Conservation (phyloP, 1,140 invertebrate species). For the Drosophila cardini region DNA sequence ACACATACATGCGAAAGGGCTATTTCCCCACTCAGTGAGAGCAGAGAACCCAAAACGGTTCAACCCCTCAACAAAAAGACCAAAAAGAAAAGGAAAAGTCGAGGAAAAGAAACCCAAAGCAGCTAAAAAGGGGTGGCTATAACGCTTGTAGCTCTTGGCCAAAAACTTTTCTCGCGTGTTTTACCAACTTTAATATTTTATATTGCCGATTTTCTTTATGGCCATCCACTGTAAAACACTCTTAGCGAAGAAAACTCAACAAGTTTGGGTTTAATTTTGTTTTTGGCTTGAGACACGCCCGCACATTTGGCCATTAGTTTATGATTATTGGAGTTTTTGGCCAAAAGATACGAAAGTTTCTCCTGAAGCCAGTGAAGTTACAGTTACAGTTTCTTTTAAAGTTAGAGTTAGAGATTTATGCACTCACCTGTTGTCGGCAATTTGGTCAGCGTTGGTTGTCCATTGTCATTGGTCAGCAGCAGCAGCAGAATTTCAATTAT, state of each 20-base stretch:
- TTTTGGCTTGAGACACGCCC: slow-evolving; percentile 65
- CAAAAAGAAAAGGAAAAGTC: background rate
- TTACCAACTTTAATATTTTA: slow-evolving; percentile 81
- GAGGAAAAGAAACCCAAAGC: background rate
- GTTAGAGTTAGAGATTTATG: too few species aligned
- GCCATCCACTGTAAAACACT: slow-evolving; percentile 17
- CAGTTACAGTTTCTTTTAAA: slow-evolving; percentile 12
- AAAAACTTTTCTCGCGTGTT: slow-evolving; percentile 77
- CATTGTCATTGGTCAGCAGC: slow-evolving; percentile 72
- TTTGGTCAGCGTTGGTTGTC: slow-evolving; percentile 71
- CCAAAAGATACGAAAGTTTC: slow-evolving; percentile 20
- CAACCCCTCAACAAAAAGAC: slow-evolving; percentile 56
- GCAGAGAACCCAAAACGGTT: slow-evolving; percentile 30
- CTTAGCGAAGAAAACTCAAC: slow-evolving; percentile 58
- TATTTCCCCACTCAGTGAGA: slow-evolving; percentile 38
- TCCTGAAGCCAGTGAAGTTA: slow-evolving; percentile 2
- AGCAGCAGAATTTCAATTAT: slow-evolving; percentile 77
- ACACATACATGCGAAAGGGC: slow-evolving; percentile 68
- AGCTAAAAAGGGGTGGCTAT: slow-evolving; percentile 32
- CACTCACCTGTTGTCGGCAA: slow-evolving; percentile 75
- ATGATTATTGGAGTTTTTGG: slow-evolving; percentile 77
- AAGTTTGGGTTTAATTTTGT: slow-evolving; percentile 47
- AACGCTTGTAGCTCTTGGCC: slow-evolving; percentile 35
- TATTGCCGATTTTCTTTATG: slow-evolving; percentile 80
- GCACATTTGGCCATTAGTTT: slow-evolving; percentile 71